Conservation (phyloP, 2,113 vertebrate species). For the Formicarius rufipectus region DNA sequence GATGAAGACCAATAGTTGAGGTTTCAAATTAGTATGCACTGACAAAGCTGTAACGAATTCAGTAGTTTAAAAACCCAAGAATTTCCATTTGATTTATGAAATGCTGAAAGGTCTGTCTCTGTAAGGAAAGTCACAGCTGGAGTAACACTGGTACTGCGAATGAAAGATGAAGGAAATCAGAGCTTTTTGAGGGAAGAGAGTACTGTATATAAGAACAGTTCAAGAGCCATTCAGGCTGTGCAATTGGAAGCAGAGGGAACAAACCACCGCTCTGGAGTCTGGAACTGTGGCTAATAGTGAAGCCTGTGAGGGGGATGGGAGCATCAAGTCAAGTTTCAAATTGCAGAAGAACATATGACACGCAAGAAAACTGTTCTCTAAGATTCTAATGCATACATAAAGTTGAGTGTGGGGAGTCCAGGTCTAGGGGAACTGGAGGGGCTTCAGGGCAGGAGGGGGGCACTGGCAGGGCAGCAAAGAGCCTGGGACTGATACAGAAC, state of each 20-base stretch:
- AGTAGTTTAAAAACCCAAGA: background rate
- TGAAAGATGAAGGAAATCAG: background rate
- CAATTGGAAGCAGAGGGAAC: background rate
- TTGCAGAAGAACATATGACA: background rate
- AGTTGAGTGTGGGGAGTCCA: background rate
- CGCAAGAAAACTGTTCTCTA: background rate
- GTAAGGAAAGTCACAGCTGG: background rate
- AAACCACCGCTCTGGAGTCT: background rate
- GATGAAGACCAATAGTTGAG: background rate
- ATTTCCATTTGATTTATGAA: background rate
- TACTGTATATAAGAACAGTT: background rate
- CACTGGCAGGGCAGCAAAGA: background rate
- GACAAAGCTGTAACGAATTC: background rate
- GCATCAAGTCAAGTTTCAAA: background rate
- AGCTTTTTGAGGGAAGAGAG: background rate
- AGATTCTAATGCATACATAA: background rate
- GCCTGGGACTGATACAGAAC: background rate
- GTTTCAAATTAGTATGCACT: background rate
- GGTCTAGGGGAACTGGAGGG: background rate
- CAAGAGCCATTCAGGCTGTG: background rate
- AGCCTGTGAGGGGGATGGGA: background rate
- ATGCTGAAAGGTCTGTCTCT: fast-evolving
- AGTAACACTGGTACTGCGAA: fast-evolving
- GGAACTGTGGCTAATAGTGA: background rate
- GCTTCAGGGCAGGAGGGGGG: background rate